Percentiles rank a stretch among this genome's conserved stretches.
These are phyloP conservation scores for Magallana nippona DNA, from an alignment of 2,888 invertebrate species.

Conservation along the genomic window DNA sequence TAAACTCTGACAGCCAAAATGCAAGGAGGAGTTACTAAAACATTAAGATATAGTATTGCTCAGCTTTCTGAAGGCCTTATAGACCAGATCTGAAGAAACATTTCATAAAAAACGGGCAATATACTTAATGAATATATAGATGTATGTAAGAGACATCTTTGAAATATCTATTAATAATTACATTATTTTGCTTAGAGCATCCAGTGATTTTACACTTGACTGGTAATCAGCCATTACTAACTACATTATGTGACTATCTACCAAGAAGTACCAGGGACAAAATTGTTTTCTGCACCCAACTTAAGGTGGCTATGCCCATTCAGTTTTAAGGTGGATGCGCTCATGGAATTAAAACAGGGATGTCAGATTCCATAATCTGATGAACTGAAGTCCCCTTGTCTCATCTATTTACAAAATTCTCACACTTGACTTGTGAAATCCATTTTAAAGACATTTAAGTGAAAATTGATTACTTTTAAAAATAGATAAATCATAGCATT, in stretches of 20 bases:
- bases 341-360: background rate
- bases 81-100: too few species aligned
- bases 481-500: background rate
- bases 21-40: too few species aligned
- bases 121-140: too few species aligned
- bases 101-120: too few species aligned
- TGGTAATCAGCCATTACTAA: background rate
- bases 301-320: background rate
- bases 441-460: background rate
- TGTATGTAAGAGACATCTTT: background rate
- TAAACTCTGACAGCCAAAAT: too few species aligned
- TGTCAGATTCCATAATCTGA: background rate
- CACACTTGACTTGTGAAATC: constrained; percentile 18
- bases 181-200: background rate
- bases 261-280: background rate
- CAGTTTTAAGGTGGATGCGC: constrained; percentile 13
- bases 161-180: background rate
- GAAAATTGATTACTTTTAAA: background rate
- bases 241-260: background rate
- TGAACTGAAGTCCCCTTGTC: background rate
- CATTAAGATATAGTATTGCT: too few species aligned
- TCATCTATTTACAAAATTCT: constrained; percentile 17
- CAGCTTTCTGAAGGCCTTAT: too few species aligned
- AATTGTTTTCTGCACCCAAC: background rate
- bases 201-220: constrained; percentile 4